These are phyloP conservation scores for Phyto melanocephala DNA, from an alignment of 2,888 invertebrate species.

Conservation along the genomic window DNA sequence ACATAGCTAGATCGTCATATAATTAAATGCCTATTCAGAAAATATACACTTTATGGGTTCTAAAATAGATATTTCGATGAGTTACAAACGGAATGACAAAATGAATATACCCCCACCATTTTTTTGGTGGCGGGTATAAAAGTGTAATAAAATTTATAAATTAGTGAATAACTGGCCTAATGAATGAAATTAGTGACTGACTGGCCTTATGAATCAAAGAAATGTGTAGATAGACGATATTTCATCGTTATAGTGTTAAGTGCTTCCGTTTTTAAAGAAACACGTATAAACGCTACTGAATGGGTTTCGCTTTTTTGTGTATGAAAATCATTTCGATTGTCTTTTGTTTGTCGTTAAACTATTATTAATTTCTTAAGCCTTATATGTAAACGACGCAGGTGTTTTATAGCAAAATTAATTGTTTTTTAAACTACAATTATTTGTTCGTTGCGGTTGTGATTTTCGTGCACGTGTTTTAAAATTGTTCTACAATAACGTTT, in stretches of 20 bases:
- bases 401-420: constrained; percentile 16
- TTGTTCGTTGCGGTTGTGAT: not conserved
- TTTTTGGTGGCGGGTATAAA: no score
- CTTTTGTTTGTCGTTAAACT: not conserved
- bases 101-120: no score
- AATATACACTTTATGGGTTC: no score
- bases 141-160: no score
- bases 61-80: no score
- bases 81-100: no score
- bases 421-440: constrained; percentile 10
- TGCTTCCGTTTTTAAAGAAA: constrained; percentile 42
- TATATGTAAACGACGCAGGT: constrained; percentile 34
- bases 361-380: not conserved
- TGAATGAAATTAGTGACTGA: not conserved
- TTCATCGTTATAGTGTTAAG: constrained; percentile 36
- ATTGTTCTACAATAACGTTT: no score
- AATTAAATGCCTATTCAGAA: no score
- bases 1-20: no score
- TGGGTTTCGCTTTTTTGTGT: not conserved
- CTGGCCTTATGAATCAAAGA: not conserved
- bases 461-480: not conserved
- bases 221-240: constrained; percentile 1
- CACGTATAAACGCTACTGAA: constrained; percentile 31
- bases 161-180: not conserved
- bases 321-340: not conserved